Evolutionary conservation across 2,888 invertebrate species (phyloP), one percentile per base, ranked within the genome.

Genomic region (Helleia helle): DNA sequence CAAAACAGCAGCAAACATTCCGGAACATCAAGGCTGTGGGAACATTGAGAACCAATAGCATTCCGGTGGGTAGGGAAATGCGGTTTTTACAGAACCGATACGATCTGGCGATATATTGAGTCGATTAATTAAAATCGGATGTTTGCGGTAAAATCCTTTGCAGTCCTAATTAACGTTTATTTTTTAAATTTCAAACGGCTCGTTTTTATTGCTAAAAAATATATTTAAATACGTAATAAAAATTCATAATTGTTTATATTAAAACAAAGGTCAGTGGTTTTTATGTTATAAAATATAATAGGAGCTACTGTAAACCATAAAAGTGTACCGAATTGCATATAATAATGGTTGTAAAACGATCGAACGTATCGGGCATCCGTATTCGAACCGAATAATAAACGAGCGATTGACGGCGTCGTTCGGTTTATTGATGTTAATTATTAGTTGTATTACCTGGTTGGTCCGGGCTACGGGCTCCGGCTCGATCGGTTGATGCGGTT

Each of bases 391-490:
- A 56, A 65, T 56, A 63, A 62, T 68, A 68, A 72, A 70, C 51
- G 51, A 52, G 55, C 56, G 58, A 52, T 52, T 38, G 41, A 41
- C 46, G 37, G 39, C 39, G 37, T 42, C 43, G 43, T 44, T 42
- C 43, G 43, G 44, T 79, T 81, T 80, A 81, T 77, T 67, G 77
- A 65, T 64, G 68, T 65, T 80, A 80, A 81, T 81, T 80, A 71
- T 74, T 67, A 69, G 66, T 71, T 73, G 69, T 71, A 71, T 70
- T 67, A 62, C 62, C 58, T 52, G 52, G 46, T 46, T 56, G 43
- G 52, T 61, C 61, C 62, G 58, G 61, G 24, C 8, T 24, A 22
- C 11, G 22, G 48, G 43, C 51, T 48, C 5, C 18, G 18, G 4
- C 4, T 5, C 31, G 36, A 38, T 39, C 39, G 39, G 37, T 34